These are phyloP conservation scores for Sebastes variabilis DNA, from an alignment of 2,797 vertebrate genomes.

Conservation along the genomic window DNA sequence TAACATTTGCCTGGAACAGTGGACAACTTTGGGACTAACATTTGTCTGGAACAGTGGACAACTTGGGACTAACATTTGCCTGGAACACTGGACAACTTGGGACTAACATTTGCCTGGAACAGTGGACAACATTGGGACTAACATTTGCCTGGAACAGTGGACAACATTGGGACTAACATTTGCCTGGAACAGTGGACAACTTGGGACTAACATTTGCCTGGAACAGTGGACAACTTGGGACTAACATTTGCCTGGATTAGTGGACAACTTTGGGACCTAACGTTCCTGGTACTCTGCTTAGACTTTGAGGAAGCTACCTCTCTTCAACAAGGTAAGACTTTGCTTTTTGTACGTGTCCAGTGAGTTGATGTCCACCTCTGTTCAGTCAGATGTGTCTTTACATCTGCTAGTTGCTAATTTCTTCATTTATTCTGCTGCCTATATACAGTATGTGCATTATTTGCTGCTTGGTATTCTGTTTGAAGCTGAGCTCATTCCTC, in stretches of 20 bases:
- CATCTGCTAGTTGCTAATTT: neutral
- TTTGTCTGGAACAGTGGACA: no score
- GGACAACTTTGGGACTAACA: no score
- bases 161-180: neutral
- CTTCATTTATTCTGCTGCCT: neutral
- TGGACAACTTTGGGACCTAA: neutral
- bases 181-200: no score
- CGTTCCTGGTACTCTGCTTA: neutral
- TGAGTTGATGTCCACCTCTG: neutral
- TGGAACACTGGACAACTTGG: no score
- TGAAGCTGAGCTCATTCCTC: neutral
- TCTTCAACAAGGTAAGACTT: neutral
- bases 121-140: no score
- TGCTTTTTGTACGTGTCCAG: neutral
- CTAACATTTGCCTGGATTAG: fast-evolving
- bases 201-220: no score
- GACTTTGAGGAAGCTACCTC: neutral
- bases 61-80: no score
- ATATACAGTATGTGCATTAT: neutral
- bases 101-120: neutral
- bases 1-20: neutral
- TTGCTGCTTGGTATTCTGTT: neutral
- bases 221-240: no score
- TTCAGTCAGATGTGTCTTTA: neutral
- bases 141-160: no score